Conservation (phyloP, 2,797 vertebrate genomes). For the Manis crassicaudata region DNA sequence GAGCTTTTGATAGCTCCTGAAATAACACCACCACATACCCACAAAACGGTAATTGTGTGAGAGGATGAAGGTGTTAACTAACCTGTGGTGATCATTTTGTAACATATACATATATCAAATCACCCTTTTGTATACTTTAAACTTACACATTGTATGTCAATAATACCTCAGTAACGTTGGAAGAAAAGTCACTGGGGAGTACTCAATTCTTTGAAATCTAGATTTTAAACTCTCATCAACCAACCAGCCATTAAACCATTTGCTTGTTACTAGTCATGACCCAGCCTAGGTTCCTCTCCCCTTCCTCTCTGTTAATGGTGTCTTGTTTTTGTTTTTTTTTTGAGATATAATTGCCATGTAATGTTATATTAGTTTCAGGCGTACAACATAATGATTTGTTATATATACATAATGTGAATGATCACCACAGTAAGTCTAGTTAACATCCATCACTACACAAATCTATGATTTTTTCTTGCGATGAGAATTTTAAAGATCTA, state of each 20-base stretch:
- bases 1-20: neutral
- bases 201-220: slow-evolving; percentile 13
- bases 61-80: neutral
- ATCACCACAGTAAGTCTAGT: neutral
- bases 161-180: neutral
- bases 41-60: neutral
- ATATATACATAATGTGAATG: neutral
- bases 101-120: neutral
- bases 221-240: neutral
- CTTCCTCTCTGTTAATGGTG: neutral
- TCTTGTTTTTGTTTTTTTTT: neutral
- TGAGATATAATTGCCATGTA: neutral
- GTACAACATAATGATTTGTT: neutral
- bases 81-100: neutral
- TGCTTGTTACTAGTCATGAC: neutral
- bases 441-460: neutral
- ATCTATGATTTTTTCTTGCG: neutral
- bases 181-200: neutral
- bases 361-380: neutral
- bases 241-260: neutral
- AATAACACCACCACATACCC: neutral
- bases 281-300: neutral
- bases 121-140: neutral
- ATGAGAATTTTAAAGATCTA: neutral
- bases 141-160: neutral